Evolutionary conservation across 2,888 invertebrate species (phyloP).

Genomic region (Leucania comma): DNA sequence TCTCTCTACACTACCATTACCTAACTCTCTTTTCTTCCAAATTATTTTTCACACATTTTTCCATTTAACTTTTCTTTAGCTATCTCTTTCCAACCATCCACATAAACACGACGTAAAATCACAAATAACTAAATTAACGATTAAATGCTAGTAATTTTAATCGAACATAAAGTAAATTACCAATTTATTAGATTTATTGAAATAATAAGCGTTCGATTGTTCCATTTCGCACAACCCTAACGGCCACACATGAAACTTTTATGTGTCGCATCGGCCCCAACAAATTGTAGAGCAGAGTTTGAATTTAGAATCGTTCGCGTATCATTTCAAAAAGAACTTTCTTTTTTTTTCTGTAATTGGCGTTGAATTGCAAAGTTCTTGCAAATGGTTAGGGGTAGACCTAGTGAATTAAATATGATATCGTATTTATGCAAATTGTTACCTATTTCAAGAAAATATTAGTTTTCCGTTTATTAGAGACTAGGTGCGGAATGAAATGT

Average conservation of each 20-base stretch:
- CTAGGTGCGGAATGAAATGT: not conserved
- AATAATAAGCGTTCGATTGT: not conserved
- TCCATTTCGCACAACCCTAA: constrained; percentile 52
- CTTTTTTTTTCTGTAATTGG: constrained; percentile 18
- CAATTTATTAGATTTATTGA: not conserved
- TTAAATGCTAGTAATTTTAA: not conserved
- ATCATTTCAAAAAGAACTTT: constrained; percentile 5
- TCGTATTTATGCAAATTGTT: constrained; percentile 29
- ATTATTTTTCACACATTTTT: not conserved
- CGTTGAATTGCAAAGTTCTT: constrained; percentile 4
- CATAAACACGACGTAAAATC: not conserved
- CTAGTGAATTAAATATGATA: constrained; percentile 15
- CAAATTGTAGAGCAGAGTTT: constrained; percentile 57
- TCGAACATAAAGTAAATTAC: not conserved
- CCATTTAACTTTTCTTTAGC: not conserved
- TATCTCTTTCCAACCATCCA: not conserved
- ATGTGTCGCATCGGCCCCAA: constrained; percentile 45
- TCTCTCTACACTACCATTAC: not conserved
- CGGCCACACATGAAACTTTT: constrained; percentile 60
- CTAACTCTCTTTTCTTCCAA: not conserved
- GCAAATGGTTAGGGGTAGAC: constrained; percentile 2
- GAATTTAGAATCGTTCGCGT: constrained; percentile 58
- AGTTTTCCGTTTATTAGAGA: not conserved
- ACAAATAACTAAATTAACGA: not conserved
- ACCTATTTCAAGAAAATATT: not conserved